Evolutionary conservation across 2,888 invertebrate genomes (phyloP).

Genomic region (Drosophila suboccidentalis): DNA sequence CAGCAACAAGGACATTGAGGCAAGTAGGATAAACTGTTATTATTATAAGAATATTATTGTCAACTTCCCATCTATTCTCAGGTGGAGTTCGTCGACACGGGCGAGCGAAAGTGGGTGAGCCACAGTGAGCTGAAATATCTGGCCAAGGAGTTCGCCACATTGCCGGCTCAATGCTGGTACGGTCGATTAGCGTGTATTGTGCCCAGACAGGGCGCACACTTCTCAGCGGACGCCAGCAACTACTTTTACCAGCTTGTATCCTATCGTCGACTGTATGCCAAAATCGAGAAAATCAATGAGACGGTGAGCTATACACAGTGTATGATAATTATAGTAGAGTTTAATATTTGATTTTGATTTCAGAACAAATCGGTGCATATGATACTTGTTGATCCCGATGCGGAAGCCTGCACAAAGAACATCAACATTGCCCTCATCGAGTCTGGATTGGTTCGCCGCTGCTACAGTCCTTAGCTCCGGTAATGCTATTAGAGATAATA

Average conservation of each 20-base stretch:
- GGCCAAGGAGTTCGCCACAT: constrained; percentile 62
- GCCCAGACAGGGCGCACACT: constrained; percentile 64
- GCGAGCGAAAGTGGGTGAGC: constrained; percentile 72
- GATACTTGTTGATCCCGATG: constrained; percentile 74
- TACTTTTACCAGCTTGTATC: constrained; percentile 69
- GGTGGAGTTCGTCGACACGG: constrained; percentile 81
- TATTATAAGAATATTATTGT: background rate
- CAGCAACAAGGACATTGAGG: constrained; percentile 67
- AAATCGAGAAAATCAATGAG: constrained; percentile 72
- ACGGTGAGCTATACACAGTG: constrained; percentile 40
- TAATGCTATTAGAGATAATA: background rate
- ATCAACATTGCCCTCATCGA: constrained; percentile 47
- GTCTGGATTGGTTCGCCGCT: constrained; percentile 55
- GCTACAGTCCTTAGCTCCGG: constrained; percentile 21
- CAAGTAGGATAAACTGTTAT: constrained; percentile 8
- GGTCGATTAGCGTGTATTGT: constrained; percentile 77
- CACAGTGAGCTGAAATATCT: constrained; percentile 73
- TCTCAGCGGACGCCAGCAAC: constrained; percentile 71
- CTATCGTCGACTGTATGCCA: constrained; percentile 71
- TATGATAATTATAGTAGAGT: no score
- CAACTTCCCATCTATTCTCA: constrained; percentile 9
- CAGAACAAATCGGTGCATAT: constrained; percentile 71
- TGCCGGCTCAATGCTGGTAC: constrained; percentile 75
- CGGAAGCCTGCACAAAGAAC: constrained; percentile 2
- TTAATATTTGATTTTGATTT: constrained; percentile 9